phyloP scores from a whole-genome alignment of 2,113 vertebrate species.

The Aspidoscelis tigris region DNA sequence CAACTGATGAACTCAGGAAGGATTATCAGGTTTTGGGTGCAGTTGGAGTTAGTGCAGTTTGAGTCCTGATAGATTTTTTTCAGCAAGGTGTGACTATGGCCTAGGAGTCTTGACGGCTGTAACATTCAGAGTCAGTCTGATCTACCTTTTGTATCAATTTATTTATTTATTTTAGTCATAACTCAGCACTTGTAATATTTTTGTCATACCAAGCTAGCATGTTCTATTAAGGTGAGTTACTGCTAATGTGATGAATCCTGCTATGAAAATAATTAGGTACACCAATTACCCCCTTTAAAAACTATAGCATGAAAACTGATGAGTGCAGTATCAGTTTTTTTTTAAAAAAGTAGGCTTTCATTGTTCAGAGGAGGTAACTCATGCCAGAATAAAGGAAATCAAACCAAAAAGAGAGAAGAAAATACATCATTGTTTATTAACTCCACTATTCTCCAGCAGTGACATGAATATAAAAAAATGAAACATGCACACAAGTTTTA shows the following conservation, averaged over 20 bases:
- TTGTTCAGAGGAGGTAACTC: not conserved
- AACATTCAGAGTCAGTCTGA: too few relatives aligned
- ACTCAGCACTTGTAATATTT: constrained; percentile 28
- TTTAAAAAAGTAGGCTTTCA: constrained; percentile 2
- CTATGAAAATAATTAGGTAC: constrained; percentile 43
- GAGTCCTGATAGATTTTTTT: too few relatives aligned
- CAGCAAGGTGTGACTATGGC: too few relatives aligned
- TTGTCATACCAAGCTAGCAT: constrained; percentile 26
- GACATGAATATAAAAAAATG: constrained; percentile 3
- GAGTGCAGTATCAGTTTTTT: not conserved
- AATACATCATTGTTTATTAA: constrained; percentile 25
- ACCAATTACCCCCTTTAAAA: constrained; percentile 24
- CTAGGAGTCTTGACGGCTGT: too few relatives aligned
- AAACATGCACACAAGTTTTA: constrained; percentile 1
- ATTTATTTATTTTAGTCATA: not conserved
- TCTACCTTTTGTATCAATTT: too few relatives aligned
- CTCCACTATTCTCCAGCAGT: not conserved
- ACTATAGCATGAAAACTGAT: constrained; percentile 32
- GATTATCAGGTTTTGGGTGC: too few relatives aligned
- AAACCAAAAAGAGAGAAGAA: constrained; percentile 2
- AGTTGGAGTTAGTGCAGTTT: too few relatives aligned
- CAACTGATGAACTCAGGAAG: too few relatives aligned
- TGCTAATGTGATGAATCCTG: constrained; percentile 22
- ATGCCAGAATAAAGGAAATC: not conserved
- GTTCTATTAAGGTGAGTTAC: constrained; percentile 40